Base-by-base conservation (phyloP, 2,113 vertebrate species). In the Ammospiza caudacuta region DNA sequence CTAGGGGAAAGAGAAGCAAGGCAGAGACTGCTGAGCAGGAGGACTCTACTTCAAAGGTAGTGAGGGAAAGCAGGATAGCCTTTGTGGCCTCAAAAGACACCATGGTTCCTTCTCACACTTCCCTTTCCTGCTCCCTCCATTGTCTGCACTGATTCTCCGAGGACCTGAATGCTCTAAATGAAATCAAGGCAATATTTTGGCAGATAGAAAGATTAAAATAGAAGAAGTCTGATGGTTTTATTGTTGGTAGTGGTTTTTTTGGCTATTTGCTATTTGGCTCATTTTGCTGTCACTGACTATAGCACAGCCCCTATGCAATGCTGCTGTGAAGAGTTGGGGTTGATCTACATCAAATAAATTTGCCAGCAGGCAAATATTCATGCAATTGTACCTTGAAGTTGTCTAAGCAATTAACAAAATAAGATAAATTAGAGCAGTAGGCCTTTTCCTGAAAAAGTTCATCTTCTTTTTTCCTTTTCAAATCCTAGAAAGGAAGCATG, bases 61-160 rank as follows among this genome's bases (percentile, higher is more conserved):
- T 33, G 23, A 92, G 25, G 27, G 22, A 80, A 66, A 92, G 17
- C 1, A 4, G 13, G 11, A 29, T 11, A 28, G 31, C 33, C 20
- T 66, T 6, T 0, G 13, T 83, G 72, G 15, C 46, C 33, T 80
- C 61, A 2, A 1, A 70, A 69, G 27, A 54, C 5, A 20, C 33
- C 15, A 20, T 41, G 0, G 0, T 29, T 89, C 13, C 15, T 91
- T 33, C 25, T 66, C 17, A 17, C 1, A 1, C 9, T 58, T 25
- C 15, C 27, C 52, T 91, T 81, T 46, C 31, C 18, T 47, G 21
- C 31, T 17, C 67, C 7, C 8, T 67, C 18, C 57, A 15, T 9
- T 47, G 47, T 21, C 15, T 24, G 35, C 35, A 29, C 9, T 23
- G 35, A n/a, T 68, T 47, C 23, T 70, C 47, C n/a, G 57, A 84